Base-by-base conservation (phyloP, 1,140 invertebrate genomes). In the Philotrypesis tridentata region DNA sequence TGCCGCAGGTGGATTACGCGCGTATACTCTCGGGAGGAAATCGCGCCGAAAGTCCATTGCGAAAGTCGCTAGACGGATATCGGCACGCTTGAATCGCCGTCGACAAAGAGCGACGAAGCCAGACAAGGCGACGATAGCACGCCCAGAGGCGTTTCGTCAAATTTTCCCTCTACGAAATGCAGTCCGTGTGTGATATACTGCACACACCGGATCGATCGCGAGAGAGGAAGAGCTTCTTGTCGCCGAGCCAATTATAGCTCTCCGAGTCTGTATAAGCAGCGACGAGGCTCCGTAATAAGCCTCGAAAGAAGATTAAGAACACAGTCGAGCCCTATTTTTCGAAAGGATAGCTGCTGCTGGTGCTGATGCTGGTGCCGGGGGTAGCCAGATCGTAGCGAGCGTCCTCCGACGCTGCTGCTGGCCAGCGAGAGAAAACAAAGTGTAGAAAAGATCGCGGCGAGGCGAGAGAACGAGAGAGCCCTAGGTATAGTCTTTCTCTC, bases 221-320 rank as follows among this genome's bases (percentile, higher is more conserved):
- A n/a, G n/a, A n/a, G n/a, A n/a, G n/a, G n/a, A n/a, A n/a, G 37
- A 81, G 7, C 11, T 1, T n/a, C 3, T 71, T 80, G 79, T 80
- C 79, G 79, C 79, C 27, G 67, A 78, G 87, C 87, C 88, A 90
- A 92, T 91, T 90, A 90, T 90, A 89, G 91, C 89, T 90, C 90
- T 84, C 80, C 79, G 63, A 87, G 84, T 89, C 90, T 48, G 17
- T 21, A 55, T 55, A 21, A 91, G 90, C 88, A 87, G 84, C 85
- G 85, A n/a, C n/a, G 85, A 87, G 87, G 82, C 78, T 85, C 88
- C 87, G 90, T 91, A 91, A 90, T 91, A 86, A 89, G 88, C 86
- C 87, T 88, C 88, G 86, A 90, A 90, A 89, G 90, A 91, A 91
- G 90, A 91, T 92, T 91, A 91, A 91, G 87, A 91, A 91, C 87